phyloP scores from a whole-genome alignment of 2,888 invertebrate species.

The Aethes cnicana region DNA sequence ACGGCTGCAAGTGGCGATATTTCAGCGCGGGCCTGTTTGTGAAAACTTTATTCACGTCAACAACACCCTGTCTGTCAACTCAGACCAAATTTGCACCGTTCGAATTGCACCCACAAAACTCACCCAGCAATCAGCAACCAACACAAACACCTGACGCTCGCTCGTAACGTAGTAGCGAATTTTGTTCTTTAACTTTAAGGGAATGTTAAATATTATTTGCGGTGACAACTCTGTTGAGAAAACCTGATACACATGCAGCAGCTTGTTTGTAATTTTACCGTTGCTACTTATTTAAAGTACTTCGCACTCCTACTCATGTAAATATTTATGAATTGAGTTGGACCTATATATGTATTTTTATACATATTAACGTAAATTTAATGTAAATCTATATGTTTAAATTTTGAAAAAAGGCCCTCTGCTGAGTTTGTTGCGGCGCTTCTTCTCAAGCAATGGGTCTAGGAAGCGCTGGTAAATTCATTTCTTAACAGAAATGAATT shows the following conservation, averaged over 20 bases:
- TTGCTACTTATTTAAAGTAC: too few species aligned
- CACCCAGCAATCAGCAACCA: slow-evolving; percentile 40
- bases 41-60: slow-evolving; percentile 69
- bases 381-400: too few species aligned
- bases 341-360: too few species aligned
- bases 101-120: slow-evolving; percentile 48
- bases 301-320: too few species aligned
- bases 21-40: slow-evolving; percentile 55
- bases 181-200: slow-evolving; percentile 24
- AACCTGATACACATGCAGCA: neutral
- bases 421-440: too few species aligned
- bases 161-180: slow-evolving; percentile 17
- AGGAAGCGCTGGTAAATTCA: too few species aligned
- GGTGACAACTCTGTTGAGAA: neutral
- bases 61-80: slow-evolving; percentile 60
- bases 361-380: too few species aligned
- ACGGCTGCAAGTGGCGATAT: slow-evolving; percentile 72
- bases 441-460: too few species aligned
- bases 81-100: slow-evolving; percentile 45
- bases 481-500: too few species aligned
- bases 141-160: slow-evolving; percentile 34
- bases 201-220: slow-evolving; percentile 19
- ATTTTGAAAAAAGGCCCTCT: too few species aligned
- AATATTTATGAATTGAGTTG: too few species aligned
- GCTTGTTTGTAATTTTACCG: neutral